These are phyloP conservation scores for Trogon surrucura DNA, from an alignment of 2,113 vertebrate species.

Conservation along the genomic window DNA sequence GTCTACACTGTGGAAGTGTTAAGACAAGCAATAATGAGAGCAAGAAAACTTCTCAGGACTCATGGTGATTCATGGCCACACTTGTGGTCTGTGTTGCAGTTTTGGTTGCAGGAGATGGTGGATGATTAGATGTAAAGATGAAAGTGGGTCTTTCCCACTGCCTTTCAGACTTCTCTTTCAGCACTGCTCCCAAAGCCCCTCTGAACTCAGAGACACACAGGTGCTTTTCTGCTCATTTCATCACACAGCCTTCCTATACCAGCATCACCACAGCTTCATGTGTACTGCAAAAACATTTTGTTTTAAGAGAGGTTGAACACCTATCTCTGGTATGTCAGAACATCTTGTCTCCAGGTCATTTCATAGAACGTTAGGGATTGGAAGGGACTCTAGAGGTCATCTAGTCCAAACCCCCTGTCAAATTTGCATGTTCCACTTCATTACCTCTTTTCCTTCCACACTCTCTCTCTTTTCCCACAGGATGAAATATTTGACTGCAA, in stretches of 20 bases:
- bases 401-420: too few species aligned
- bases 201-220: neutral
- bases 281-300: neutral
- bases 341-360: neutral
- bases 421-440: neutral
- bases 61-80: neutral
- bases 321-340: neutral
- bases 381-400: too few species aligned
- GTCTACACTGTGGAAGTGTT: neutral
- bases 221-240: neutral
- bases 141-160: neutral
- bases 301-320: neutral
- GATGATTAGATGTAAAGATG: neutral
- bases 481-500: neutral
- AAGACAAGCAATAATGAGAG: neutral
- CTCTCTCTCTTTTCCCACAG: rapidly evolving
- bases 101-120: neutral
- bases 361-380: too few species aligned
- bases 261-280: neutral
- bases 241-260: neutral
- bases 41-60: neutral
- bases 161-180: neutral
- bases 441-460: neutral
- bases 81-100: neutral
- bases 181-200: neutral